Percentiles rank a stretch among this genome's conserved stretches.
Evolutionary conservation across 1,140 invertebrate genomes (phyloP).

Genomic region (Delia radicum): DNA sequence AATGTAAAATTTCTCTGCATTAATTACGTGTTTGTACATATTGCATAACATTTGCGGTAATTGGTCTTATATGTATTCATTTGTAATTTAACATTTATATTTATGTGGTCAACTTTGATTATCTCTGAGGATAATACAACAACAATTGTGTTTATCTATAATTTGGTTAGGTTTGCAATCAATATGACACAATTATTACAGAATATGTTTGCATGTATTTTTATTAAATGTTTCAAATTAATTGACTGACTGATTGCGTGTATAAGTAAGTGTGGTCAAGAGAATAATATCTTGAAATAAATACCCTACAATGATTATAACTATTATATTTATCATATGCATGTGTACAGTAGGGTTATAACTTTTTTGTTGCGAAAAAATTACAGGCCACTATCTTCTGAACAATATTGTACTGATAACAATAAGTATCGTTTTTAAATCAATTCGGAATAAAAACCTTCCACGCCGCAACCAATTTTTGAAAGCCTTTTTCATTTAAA

Average conservation of each 20-base stretch:
- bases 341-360: too few species aligned
- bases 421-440: too few species aligned
- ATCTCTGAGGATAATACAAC: not conserved
- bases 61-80: not conserved
- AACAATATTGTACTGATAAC: too few species aligned
- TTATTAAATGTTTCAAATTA: not conserved
- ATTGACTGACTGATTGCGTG: not conserved
- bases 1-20: slow-evolving; percentile 10
- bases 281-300: not conserved
- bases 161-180: not conserved
- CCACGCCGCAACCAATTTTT: too few species aligned
- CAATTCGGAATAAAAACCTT: too few species aligned
- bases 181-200: not conserved
- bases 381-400: too few species aligned
- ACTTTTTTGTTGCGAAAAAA: too few species aligned
- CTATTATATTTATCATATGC: too few species aligned
- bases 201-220: not conserved
- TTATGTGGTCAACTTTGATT: not conserved
- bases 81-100: slow-evolving; percentile 7
- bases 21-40: not conserved
- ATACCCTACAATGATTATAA: not conserved
- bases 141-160: not conserved
- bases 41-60: not conserved
- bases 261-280: not conserved
- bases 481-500: too few species aligned